These are phyloP conservation scores for Ophiothrix spiculata DNA, from an alignment of 35 echinoderm and acorn worm species.

Conservation along the genomic window DNA sequence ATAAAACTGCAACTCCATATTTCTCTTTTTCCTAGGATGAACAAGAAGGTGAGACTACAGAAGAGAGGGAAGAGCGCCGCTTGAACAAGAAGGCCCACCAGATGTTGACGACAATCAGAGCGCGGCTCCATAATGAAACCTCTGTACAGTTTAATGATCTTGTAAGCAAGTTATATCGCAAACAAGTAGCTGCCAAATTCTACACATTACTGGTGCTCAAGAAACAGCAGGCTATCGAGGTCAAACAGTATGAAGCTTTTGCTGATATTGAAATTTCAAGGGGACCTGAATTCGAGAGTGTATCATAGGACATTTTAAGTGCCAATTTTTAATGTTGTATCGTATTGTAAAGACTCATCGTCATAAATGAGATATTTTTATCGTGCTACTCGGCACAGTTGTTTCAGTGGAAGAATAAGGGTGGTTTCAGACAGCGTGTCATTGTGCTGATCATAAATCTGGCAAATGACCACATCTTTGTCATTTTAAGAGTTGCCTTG, in stretches of 20 bases:
- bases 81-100: conserved; percentile 95
- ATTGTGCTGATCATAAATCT: too few species aligned
- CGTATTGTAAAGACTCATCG: too few species aligned
- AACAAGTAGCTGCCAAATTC: conserved; percentile 97
- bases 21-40: conserved; percentile 46
- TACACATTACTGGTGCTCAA: conserved; percentile 93
- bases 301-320: not conserved
- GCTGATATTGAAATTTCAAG: conserved; percentile 76
- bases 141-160: conserved; percentile 73
- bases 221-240: conserved; percentile 95
- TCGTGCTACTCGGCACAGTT: too few species aligned
- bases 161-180: conserved; percentile 63
- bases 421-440: too few species aligned
- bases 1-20: too few species aligned
- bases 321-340: not conserved
- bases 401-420: too few species aligned
- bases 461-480: too few species aligned
- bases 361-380: too few species aligned
- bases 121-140: conserved; percentile 62
- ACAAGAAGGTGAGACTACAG: conserved; percentile 72
- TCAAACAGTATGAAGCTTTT: conserved; percentile 67
- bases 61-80: conserved; percentile 73
- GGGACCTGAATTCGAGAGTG: conserved; percentile 52
- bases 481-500: too few species aligned
- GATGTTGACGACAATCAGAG: conserved; percentile 80